Evolutionary conservation across 2,113 vertebrate genomes (phyloP).

Genomic region (Mastomys natalensis): DNA sequence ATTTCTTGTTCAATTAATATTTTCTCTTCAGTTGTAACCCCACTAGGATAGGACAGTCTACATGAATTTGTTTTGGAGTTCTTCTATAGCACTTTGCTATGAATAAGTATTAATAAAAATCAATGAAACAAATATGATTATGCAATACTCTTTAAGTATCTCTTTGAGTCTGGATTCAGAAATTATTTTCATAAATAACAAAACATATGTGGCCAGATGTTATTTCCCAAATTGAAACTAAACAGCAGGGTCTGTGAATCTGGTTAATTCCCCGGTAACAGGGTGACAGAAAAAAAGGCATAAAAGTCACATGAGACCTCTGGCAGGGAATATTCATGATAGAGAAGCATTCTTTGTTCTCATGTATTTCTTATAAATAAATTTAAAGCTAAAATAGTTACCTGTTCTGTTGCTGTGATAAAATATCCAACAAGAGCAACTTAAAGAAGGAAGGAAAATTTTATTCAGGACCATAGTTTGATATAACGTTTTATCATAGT

Average conservation of each 20-base stretch:
- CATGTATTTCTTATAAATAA: background rate
- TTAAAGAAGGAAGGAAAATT: background rate
- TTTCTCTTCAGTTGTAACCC: constrained; percentile 40
- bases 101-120: constrained; percentile 49
- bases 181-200: constrained; percentile 40
- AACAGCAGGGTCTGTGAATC: background rate
- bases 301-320: background rate
- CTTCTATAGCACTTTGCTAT: constrained; percentile 1
- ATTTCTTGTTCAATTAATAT: constrained; percentile 58
- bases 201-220: background rate
- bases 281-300: background rate
- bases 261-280: background rate
- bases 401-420: too few species aligned
- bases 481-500: background rate
- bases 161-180: background rate
- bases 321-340: background rate
- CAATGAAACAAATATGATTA: constrained; percentile 28
- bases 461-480: background rate
- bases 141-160: background rate
- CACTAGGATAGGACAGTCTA: background rate
- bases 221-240: constrained; percentile 29
- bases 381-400: too few species aligned
- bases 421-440: background rate
- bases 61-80: background rate
- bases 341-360: background rate